A percentile compares a stretch with the other conserved stretches of the same genome.
Conservation (phyloP, 2,797 vertebrate species). For the Danio tinwini region DNA sequence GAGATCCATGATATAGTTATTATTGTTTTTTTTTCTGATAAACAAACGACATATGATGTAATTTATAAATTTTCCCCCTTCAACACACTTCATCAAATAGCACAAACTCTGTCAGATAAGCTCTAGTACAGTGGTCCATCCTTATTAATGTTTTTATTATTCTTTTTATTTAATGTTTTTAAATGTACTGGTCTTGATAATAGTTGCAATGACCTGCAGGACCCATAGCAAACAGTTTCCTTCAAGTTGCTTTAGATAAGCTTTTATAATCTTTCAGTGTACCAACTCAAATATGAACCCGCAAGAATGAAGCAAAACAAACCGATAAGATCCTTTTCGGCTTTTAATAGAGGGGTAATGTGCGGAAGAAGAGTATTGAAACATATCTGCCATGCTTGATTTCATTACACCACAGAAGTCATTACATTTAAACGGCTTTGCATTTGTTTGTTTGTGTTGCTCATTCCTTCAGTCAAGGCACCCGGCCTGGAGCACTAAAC, state of each 20-base stretch:
- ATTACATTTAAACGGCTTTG: constrained; percentile 63
- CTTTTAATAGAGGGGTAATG: constrained; percentile 67
- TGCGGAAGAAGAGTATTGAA: constrained; percentile 69
- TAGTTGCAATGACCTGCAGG: background rate
- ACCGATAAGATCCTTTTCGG: constrained; percentile 51
- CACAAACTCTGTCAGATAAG: background rate
- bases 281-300: constrained; percentile 47
- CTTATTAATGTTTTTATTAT: background rate
- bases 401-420: constrained; percentile 68
- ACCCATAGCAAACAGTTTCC: constrained; percentile 32
- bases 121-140: background rate
- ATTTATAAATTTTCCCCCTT: background rate
- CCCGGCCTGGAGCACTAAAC: constrained; percentile 68
- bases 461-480: constrained; percentile 71
- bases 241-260: constrained; percentile 43
- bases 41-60: background rate
- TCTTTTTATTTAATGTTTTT: background rate
- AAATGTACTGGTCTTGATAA: constrained; percentile 12
- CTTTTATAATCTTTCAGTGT: constrained; percentile 19
- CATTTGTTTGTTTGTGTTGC: constrained; percentile 74
- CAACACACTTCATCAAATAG: constrained; percentile 4
- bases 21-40: background rate
- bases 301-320: constrained; percentile 35
- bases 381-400: constrained; percentile 69
- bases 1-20: too few species aligned